These are phyloP conservation scores for Biston stratarius DNA, from an alignment of 2,888 invertebrate species.

Conservation along the genomic window DNA sequence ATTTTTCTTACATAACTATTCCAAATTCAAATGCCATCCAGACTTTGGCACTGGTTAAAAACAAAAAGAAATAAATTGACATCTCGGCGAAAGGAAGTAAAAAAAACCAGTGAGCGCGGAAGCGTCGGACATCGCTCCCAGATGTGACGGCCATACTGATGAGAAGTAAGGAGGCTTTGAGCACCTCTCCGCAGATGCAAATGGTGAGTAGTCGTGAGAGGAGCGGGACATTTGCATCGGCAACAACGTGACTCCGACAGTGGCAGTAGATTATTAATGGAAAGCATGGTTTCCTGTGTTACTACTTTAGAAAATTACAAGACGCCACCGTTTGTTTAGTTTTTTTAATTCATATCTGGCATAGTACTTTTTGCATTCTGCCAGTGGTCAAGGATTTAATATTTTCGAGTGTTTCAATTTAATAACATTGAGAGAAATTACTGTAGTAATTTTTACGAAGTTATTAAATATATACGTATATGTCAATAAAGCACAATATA, in stretches of 20 bases:
- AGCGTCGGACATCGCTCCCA: conserved; percentile 73
- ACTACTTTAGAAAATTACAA: background rate
- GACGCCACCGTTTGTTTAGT: background rate
- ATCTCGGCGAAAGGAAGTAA: conserved; percentile 66
- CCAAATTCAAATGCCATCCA: conserved; percentile 20
- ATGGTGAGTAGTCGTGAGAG: conserved; percentile 59
- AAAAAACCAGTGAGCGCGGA: conserved; percentile 68
- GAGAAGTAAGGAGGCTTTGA: conserved; percentile 35
- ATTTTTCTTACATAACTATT: background rate
- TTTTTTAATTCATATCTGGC: background rate
- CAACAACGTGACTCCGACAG: conserved; percentile 52
- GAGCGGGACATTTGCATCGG: conserved; percentile 46
- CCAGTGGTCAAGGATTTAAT: no score
- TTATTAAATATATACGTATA: no score
- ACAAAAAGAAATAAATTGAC: conserved; percentile 41
- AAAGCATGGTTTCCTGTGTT: conserved; percentile 21
- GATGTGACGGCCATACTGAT: conserved; percentile 69
- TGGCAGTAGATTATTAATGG: conserved; percentile 30
- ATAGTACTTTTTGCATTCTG: no score
- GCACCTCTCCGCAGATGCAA: conserved; percentile 58
- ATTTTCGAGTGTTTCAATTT: no score
- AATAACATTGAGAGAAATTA: no score
- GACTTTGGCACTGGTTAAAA: conserved; percentile 38
- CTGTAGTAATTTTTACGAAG: no score
- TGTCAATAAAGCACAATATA: no score